These are phyloP conservation scores for Numenius arquata DNA, from an alignment of 2,113 vertebrate species.

Conservation along the genomic window DNA sequence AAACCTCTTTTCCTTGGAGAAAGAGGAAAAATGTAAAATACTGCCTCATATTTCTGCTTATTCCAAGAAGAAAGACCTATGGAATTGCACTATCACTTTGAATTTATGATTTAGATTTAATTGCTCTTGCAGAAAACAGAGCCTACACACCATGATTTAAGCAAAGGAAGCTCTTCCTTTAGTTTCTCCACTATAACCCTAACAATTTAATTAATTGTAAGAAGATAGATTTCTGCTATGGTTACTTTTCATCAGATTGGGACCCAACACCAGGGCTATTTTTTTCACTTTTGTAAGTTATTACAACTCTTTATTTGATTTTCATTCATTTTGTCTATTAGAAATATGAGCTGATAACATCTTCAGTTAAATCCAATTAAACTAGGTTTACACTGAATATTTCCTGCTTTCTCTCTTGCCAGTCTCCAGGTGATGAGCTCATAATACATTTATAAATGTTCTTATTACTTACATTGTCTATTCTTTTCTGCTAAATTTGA, in stretches of 20 bases:
- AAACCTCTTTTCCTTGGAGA: not conserved
- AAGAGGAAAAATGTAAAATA: not conserved
- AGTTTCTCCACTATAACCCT: not conserved
- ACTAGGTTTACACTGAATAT: not conserved
- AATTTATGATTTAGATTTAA: not conserved
- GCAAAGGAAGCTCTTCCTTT: not conserved
- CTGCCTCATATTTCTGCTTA: not conserved
- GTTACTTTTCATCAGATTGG: not conserved
- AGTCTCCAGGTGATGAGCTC: not conserved
- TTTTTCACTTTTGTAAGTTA: not conserved
- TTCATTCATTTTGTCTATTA: constrained; percentile 20
- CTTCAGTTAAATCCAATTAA: constrained; percentile 30
- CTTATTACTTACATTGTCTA: not conserved
- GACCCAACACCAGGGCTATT: not conserved
- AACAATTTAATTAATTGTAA: not conserved
- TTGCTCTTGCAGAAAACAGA: not conserved
- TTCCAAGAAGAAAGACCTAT: not conserved
- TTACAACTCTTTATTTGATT: constrained; percentile 22
- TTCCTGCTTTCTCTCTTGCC: not conserved
- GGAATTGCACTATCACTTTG: not conserved
- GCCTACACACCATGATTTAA: not conserved
- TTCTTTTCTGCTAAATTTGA: not conserved
- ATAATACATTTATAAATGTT: constrained; percentile 38
- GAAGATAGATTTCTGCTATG: not conserved
- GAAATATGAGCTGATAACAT: not conserved